phyloP scores from a whole-genome alignment of 2,888 invertebrate genomes.

The Nipponacmea schrenckii region DNA sequence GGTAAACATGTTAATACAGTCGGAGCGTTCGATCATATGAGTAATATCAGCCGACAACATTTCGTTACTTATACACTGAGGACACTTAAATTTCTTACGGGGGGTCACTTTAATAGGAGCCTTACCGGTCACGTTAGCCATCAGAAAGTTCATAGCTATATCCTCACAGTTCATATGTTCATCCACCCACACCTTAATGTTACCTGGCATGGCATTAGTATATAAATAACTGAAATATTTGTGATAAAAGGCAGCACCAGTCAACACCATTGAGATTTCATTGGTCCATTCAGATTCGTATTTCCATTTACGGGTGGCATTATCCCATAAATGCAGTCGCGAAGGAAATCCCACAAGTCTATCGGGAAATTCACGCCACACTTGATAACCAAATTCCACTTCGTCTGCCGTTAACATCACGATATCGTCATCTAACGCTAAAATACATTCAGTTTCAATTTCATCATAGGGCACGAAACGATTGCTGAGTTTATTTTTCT shows the following conservation, averaged over 20 bases:
- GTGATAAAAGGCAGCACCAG: constrained; percentile 96
- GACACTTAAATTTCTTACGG: constrained; percentile 95
- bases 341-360: constrained; percentile 96
- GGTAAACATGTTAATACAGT: constrained; percentile 86
- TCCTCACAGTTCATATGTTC: constrained; percentile 97
- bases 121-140: constrained; percentile 91
- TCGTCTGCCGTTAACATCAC: constrained; percentile 95
- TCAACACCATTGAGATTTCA: constrained; percentile 90
- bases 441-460: constrained; percentile 94
- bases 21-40: constrained; percentile 92
- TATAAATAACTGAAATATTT: constrained; percentile 97
- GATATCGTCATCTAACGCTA: constrained; percentile 96
- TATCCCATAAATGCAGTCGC: constrained; percentile 93
- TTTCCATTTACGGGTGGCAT: constrained; percentile 84
- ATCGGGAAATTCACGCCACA: constrained; percentile 97
- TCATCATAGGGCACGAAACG: constrained; percentile 92
- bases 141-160: constrained; percentile 97
- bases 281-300: constrained; percentile 99
- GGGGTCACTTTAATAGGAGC: constrained; percentile 91
- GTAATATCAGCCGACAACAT: constrained; percentile 89
- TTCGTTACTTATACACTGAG: constrained; percentile 91
- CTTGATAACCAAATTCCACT: constrained; percentile 92
- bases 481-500: constrained; percentile 93
- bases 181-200: constrained; percentile 90
- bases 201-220: constrained; percentile 85